phyloP scores from a whole-genome alignment of 2,797 vertebrate species.

The Acropternis orthonyx region DNA sequence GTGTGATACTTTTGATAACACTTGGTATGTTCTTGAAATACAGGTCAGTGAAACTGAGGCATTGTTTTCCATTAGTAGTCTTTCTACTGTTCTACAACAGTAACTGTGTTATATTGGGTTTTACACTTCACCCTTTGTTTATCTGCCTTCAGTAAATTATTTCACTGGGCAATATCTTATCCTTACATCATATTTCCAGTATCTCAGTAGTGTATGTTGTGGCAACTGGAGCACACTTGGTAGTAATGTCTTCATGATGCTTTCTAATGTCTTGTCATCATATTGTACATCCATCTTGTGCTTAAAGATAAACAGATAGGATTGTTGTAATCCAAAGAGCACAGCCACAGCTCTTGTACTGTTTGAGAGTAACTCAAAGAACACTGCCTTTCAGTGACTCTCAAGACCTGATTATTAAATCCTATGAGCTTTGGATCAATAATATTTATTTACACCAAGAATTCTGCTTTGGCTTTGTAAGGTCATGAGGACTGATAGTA shows the following conservation, averaged over 20 bases:
- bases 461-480: not conserved
- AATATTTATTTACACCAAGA: not conserved
- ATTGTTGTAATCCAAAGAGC: constrained; percentile 15
- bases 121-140: constrained; percentile 55
- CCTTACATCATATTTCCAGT: constrained; percentile 49
- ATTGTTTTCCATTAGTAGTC: not conserved
- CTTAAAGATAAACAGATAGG: constrained; percentile 53
- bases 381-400: not conserved
- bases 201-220: constrained; percentile 45
- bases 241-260: constrained; percentile 60
- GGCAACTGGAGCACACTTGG: constrained; percentile 7
- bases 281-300: constrained; percentile 30
- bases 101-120: not conserved
- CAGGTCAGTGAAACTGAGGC: not conserved
- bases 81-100: not conserved
- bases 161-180: constrained; percentile 63
- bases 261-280: constrained; percentile 45
- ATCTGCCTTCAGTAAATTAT: constrained; percentile 55
- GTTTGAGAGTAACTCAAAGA: not conserved
- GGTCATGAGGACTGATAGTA: not conserved
- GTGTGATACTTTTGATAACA: not conserved
- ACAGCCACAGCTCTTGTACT: not conserved
- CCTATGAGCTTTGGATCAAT: not conserved
- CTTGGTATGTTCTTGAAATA: not conserved
- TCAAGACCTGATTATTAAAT: constrained; percentile 11